Percentiles rank a stretch among this genome's conserved stretches.
These are phyloP conservation scores for Drosophila equinoxialis DNA, from an alignment of 1,140 invertebrate species.

Conservation along the genomic window DNA sequence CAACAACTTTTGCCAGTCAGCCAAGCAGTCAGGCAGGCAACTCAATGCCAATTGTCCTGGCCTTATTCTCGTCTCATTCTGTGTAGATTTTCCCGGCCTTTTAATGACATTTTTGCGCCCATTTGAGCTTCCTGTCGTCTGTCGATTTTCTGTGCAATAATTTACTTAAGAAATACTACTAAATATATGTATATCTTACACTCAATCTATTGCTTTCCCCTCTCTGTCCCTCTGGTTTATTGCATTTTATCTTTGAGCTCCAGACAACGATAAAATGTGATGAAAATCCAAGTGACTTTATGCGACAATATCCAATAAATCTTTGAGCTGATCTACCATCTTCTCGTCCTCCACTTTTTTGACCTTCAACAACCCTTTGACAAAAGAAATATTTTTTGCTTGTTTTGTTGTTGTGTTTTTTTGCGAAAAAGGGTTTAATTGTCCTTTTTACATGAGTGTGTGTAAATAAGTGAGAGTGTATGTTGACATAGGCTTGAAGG, in stretches of 20 bases:
- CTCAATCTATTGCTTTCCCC: constrained; percentile 25
- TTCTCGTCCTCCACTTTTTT: constrained; percentile 9
- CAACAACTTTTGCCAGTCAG: constrained; percentile 65
- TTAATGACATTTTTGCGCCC: constrained; percentile 79
- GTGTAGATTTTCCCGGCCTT: constrained; percentile 19
- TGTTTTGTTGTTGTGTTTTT: constrained; percentile 68
- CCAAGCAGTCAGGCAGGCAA: constrained; percentile 17
- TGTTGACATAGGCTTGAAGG: constrained; percentile 31
- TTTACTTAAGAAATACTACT: constrained; percentile 74
- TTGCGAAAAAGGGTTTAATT: constrained; percentile 72
- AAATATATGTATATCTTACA: constrained; percentile 50
- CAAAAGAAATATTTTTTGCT: constrained; percentile 21
- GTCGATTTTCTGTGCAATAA: constrained; percentile 70
- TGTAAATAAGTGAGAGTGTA: constrained; percentile 24
- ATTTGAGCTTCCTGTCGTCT: constrained; percentile 67
- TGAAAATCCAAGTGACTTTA: constrained; percentile 68
- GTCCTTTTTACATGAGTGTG: constrained; percentile 64
- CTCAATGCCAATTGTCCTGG: constrained; percentile 19
- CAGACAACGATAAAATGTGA: constrained; percentile 69
- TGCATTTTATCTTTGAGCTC: constrained; percentile 69
- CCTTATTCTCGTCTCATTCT: constrained; percentile 25
- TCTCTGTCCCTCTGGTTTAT: constrained; percentile 52
- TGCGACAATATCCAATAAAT: constrained; percentile 78
- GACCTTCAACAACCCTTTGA: constrained; percentile 51
- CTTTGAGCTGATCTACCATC: constrained; percentile 26